phyloP scores from a whole-genome alignment of 64 coral and sea anemone genomes.

The Pachyseris speciosa region DNA sequence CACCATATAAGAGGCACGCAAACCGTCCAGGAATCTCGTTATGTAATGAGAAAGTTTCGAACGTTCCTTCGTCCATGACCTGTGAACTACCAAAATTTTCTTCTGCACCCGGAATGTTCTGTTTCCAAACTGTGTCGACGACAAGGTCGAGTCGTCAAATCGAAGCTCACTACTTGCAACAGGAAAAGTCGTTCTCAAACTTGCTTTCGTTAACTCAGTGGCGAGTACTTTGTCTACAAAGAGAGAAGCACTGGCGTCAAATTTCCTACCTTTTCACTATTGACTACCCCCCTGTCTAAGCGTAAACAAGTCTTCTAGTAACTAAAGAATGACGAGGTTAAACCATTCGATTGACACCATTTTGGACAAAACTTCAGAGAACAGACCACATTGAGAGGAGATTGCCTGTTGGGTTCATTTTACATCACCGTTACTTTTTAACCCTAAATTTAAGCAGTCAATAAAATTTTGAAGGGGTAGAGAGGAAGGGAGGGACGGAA shows the following conservation, averaged over 20 bases:
- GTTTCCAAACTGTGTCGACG: constrained; percentile 26
- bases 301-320: too few relatives aligned
- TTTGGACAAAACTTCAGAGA: too few relatives aligned
- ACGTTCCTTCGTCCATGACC: constrained; percentile 70
- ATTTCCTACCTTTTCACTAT: too few relatives aligned
- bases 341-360: too few relatives aligned
- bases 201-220: background rate
- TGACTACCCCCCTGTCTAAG: too few relatives aligned
- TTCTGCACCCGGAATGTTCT: constrained; percentile 77
- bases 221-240: background rate
- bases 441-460: too few relatives aligned
- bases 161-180: background rate
- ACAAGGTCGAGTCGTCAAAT: background rate
- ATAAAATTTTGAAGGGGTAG: too few relatives aligned
- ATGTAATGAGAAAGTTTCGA: constrained; percentile 87
- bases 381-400: too few relatives aligned
- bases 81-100: constrained; percentile 72
- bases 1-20: constrained; percentile 75
- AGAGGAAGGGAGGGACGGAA: too few relatives aligned
- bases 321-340: too few relatives aligned
- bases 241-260: background rate
- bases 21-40: constrained; percentile 80
- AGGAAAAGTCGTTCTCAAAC: background rate
- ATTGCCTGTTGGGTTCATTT: too few relatives aligned
- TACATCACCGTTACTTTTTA: too few relatives aligned